These are phyloP conservation scores for Podabrus alpinus DNA, from an alignment of 2,888 invertebrate species.

Conservation along the genomic window DNA sequence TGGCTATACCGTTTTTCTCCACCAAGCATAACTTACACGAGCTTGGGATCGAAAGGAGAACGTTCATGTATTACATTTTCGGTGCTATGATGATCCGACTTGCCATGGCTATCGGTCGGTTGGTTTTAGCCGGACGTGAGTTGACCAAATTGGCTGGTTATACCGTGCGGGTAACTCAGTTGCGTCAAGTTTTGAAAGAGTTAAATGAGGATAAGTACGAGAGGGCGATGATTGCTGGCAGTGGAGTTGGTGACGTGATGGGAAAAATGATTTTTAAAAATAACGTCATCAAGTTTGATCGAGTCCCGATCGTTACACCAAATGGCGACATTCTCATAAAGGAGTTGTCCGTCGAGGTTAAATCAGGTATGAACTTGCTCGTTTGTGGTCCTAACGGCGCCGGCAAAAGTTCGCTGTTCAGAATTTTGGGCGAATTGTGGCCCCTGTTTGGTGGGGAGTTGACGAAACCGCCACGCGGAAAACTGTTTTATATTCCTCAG, in stretches of 20 bases:
- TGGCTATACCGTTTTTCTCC: slow-evolving; percentile 91
- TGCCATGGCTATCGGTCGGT: slow-evolving; percentile 94
- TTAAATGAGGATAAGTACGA: slow-evolving; percentile 75
- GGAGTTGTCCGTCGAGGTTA: slow-evolving; percentile 84
- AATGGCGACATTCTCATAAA: slow-evolving; percentile 94
- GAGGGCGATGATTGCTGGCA: slow-evolving; percentile 66
- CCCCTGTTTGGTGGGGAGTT: slow-evolving; percentile 92
- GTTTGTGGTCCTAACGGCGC: slow-evolving; percentile 99
- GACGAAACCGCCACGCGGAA: slow-evolving; percentile 91
- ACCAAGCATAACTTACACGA: slow-evolving; percentile 69
- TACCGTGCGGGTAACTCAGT: slow-evolving; percentile 89
- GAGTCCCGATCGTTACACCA: slow-evolving; percentile 94
- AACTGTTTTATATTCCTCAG: slow-evolving; percentile 97
- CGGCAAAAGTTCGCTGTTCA: slow-evolving; percentile 96
- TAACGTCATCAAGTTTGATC: slow-evolving; percentile 87
- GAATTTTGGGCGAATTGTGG: slow-evolving; percentile 96
- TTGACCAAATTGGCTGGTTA: slow-evolving; percentile 93
- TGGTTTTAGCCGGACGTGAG: slow-evolving; percentile 93
- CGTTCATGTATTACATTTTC: slow-evolving; percentile 90
- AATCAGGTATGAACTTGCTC: slow-evolving; percentile 91
- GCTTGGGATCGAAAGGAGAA: slow-evolving; percentile 74
- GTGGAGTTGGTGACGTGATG: slow-evolving; percentile 59
- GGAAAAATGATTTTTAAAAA: slow-evolving; percentile 84
- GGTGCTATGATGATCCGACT: slow-evolving; percentile 95
- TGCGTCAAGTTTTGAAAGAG: slow-evolving; percentile 82